Conservation (phyloP, 1,140 invertebrate genomes). For the Drosophila pectinifera region DNA sequence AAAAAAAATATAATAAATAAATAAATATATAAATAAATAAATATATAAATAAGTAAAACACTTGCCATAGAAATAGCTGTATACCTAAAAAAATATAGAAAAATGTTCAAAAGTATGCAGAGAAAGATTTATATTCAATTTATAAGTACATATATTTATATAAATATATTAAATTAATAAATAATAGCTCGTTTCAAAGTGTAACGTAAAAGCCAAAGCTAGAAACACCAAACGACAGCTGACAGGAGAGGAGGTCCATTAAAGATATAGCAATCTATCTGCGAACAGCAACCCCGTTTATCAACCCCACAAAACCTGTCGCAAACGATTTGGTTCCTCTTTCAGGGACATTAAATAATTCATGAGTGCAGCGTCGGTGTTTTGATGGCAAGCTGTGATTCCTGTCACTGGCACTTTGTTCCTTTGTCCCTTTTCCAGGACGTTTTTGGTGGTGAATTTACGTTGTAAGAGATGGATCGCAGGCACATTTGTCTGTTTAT, state of each 20-base stretch:
- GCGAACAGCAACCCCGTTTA: constrained; percentile 1
- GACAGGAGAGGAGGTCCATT: constrained; percentile 30
- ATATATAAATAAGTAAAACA: too few species aligned
- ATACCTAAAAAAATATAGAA: too few species aligned
- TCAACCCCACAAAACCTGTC: constrained; percentile 39
- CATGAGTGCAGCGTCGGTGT: constrained; percentile 7
- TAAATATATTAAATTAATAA: too few species aligned
- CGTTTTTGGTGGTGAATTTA: too few species aligned
- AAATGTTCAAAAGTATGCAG: too few species aligned
- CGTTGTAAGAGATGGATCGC: too few species aligned
- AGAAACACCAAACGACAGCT: constrained; percentile 12
- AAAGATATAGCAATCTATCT: constrained; percentile 32
- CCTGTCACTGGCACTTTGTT: constrained; percentile 11
- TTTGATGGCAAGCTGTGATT: constrained; percentile 4
- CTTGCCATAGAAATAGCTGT: too few species aligned
- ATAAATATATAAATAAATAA: too few species aligned
- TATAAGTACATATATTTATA: too few species aligned
- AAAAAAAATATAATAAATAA: too few species aligned
- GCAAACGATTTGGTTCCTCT: constrained; percentile 19
- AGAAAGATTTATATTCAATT: too few species aligned
- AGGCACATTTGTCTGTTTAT: too few species aligned
- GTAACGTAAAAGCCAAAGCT: constrained; percentile 13
- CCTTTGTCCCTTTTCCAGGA: background rate
- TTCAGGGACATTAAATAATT: constrained; percentile 24
- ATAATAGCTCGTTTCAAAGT: background rate